phyloP scores from a whole-genome alignment of 2,797 vertebrate species.

The Periparus ater region DNA sequence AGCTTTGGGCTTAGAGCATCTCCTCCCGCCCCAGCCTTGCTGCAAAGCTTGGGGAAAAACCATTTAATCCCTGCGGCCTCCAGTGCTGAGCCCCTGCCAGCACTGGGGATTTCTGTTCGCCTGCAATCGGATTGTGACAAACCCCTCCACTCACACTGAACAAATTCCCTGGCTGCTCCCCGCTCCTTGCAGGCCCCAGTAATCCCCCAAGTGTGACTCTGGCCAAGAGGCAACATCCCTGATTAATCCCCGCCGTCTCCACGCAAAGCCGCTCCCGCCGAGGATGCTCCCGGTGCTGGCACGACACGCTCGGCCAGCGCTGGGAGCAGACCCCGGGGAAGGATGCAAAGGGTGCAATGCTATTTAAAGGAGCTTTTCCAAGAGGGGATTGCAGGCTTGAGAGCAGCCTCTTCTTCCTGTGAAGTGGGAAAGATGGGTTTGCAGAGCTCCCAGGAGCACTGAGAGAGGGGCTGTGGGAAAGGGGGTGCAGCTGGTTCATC shows the following conservation, averaged over 20 bases:
- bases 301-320: fast-evolving
- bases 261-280: fast-evolving
- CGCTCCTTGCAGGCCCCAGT: not conserved
- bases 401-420: fast-evolving
- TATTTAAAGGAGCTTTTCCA: slow-evolving; percentile 1
- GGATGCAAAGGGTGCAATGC: not conserved
- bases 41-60: slow-evolving; percentile 13
- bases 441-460: fast-evolving
- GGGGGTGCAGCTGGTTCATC: not conserved
- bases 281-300: not conserved
- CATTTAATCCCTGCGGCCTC: slow-evolving; percentile 12
- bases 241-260: not conserved
- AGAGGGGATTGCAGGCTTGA: not conserved
- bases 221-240: not conserved
- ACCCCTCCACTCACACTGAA: not conserved
- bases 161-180: slow-evolving; percentile 32
- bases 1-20: not conserved
- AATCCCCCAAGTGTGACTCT: slow-evolving; percentile 11
- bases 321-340: not conserved
- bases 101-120: not conserved
- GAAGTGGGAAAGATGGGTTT: not conserved
- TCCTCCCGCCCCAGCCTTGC: not conserved
- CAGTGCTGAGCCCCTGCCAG: not conserved
- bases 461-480: fast-evolving
- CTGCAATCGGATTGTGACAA: slow-evolving; percentile 28